Evolutionary conservation across 2,797 vertebrate genomes (phyloP).

Genomic region (Alectoris magna): DNA sequence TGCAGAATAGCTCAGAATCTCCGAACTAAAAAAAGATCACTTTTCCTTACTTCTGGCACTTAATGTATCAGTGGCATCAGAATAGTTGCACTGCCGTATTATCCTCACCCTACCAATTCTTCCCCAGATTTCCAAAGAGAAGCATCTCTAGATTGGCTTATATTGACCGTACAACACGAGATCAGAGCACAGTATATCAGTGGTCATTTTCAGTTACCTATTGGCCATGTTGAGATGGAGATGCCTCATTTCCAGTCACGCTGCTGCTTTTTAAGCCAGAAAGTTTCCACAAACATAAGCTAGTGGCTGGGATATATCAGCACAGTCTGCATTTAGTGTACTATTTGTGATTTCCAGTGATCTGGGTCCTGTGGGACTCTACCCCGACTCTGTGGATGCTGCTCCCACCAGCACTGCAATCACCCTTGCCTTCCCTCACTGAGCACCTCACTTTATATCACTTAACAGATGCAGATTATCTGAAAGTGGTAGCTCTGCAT

Average conservation of each 20-base stretch:
- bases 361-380: neutral
- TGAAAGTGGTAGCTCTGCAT: neutral
- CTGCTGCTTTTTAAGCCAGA: neutral
- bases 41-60: neutral
- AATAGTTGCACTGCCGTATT: neutral
- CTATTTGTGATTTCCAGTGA: neutral
- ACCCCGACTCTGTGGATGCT: fast-evolving
- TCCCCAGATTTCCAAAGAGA: neutral
- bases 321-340: neutral
- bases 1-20: neutral
- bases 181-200: neutral
- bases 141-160: neutral
- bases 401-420: fast-evolving
- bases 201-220: neutral
- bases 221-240: neutral
- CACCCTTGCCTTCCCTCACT: neutral
- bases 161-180: neutral
- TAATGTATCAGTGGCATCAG: neutral
- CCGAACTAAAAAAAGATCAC: neutral
- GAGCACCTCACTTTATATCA: neutral
- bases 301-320: neutral
- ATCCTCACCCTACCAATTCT: neutral
- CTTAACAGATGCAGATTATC: neutral
- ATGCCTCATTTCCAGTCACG: neutral
- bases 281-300: neutral